A percentile compares a stretch with the other conserved stretches of the same genome.
Conservation (phyloP, 2,797 vertebrate species). For the Pangasius sanitwongsei region DNA sequence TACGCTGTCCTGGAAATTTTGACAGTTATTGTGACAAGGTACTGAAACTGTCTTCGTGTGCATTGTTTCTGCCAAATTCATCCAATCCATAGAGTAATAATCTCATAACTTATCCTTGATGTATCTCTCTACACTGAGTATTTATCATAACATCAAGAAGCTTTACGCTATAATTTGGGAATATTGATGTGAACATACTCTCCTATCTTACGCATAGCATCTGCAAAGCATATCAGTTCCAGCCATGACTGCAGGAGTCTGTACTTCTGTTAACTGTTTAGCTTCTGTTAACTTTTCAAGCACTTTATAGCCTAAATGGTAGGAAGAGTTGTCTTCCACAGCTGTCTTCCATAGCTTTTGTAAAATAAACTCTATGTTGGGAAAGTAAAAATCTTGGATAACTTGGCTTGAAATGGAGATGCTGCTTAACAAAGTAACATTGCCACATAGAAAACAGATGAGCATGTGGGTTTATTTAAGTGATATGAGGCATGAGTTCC, state of each 20-base stretch:
- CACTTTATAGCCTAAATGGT: background rate
- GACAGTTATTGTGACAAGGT: constrained; percentile 19
- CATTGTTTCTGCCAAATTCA: constrained; percentile 20
- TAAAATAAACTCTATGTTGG: background rate
- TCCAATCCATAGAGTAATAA: background rate
- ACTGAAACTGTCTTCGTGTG: constrained; percentile 17
- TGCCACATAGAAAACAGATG: background rate
- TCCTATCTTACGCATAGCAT: background rate
- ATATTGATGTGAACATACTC: constrained; percentile 2
- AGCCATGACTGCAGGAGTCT: background rate
- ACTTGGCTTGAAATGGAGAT: background rate
- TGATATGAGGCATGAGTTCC: background rate
- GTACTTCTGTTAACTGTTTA: background rate
- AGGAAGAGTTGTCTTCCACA: background rate
- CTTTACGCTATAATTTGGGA: background rate
- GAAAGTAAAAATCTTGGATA: background rate
- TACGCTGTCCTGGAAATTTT: constrained; percentile 4
- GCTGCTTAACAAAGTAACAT: background rate
- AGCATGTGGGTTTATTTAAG: background rate
- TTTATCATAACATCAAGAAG: constrained; percentile 13
- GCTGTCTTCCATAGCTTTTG: background rate
- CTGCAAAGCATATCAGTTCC: background rate
- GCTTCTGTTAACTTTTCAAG: background rate
- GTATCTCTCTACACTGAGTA: background rate
- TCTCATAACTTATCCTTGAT: constrained; percentile 17